Evolutionary conservation across 2,888 invertebrate species (phyloP).

Genomic region (Theretra japonica): DNA sequence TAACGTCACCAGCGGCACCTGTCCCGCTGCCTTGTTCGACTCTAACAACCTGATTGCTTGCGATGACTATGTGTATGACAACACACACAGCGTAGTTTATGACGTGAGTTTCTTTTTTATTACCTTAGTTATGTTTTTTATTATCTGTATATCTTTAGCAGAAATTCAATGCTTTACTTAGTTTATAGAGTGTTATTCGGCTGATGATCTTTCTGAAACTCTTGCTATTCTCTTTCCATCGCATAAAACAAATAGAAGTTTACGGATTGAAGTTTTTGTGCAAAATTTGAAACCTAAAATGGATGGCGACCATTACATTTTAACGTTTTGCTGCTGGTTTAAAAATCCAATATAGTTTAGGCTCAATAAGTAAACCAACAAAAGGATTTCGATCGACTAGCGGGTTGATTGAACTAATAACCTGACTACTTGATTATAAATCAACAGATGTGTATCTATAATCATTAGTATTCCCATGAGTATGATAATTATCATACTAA

Average conservation of each 20-base stretch:
- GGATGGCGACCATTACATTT: no score
- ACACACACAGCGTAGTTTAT: slow-evolving; percentile 66
- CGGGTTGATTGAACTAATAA: not conserved
- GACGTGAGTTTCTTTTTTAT: slow-evolving; percentile 59
- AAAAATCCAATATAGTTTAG: no score
- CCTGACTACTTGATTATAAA: not conserved
- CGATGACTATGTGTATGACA: slow-evolving; percentile 61
- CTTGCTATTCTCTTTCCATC: no score
- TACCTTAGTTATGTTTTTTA: not conserved
- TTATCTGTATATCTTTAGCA: not conserved
- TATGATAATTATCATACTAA: slow-evolving; percentile 55
- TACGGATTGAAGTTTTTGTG: no score
- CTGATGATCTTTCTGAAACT: no score
- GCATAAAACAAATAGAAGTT: no score
- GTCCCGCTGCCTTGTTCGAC: slow-evolving; percentile 64
- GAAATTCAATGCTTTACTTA: no score
- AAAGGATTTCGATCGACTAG: not conserved
- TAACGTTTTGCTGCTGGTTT: no score
- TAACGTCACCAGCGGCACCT: slow-evolving; percentile 39
- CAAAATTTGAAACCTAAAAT: no score
- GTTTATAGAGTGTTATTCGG: no score
- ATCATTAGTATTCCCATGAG: slow-evolving; percentile 4
- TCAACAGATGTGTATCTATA: not conserved
- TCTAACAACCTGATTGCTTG: slow-evolving; percentile 47
- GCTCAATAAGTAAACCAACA: no score